Percentiles rank a stretch among this genome's conserved stretches.
phyloP scores from a whole-genome alignment of 2,888 invertebrate species.

The Cryptus viduatorius region DNA sequence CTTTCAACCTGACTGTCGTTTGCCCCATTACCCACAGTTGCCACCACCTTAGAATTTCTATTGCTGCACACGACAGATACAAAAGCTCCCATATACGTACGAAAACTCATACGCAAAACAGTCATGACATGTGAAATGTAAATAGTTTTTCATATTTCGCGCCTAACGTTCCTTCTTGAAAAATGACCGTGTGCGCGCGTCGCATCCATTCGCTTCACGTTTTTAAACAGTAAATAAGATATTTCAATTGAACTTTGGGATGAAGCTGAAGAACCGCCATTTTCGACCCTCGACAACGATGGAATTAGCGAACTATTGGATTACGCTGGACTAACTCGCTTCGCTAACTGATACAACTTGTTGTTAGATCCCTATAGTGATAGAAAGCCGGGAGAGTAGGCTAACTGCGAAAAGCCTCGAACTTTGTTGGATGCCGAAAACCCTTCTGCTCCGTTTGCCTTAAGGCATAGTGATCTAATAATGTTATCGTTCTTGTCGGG shows the following conservation, averaged over 20 bases:
- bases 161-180: conserved; percentile 2
- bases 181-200: conserved; percentile 3
- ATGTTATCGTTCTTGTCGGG: conserved; percentile 26
- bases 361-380: not conserved
- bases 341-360: conserved; percentile 10
- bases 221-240: not conserved
- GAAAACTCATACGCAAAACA: conserved; percentile 16
- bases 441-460: conserved; percentile 20
- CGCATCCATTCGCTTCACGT: not conserved
- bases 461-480: conserved; percentile 28
- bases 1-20: conserved; percentile 23
- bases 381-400: not conserved
- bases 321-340: conserved; percentile 21
- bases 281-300: not conserved
- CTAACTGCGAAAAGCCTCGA: conserved; percentile 27
- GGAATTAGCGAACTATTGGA: conserved; percentile 11
- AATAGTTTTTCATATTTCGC: conserved; percentile 36
- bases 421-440: conserved; percentile 27
- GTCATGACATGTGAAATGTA: conserved; percentile 6
- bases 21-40: conserved; percentile 54
- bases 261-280: not conserved
- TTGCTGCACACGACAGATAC: conserved; percentile 1
- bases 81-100: not conserved
- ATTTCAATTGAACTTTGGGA: not conserved
- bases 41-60: conserved; percentile 54